These are phyloP conservation scores for Chlamydotis undulata DNA, from an alignment of 2,113 vertebrate species.

Conservation along the genomic window DNA sequence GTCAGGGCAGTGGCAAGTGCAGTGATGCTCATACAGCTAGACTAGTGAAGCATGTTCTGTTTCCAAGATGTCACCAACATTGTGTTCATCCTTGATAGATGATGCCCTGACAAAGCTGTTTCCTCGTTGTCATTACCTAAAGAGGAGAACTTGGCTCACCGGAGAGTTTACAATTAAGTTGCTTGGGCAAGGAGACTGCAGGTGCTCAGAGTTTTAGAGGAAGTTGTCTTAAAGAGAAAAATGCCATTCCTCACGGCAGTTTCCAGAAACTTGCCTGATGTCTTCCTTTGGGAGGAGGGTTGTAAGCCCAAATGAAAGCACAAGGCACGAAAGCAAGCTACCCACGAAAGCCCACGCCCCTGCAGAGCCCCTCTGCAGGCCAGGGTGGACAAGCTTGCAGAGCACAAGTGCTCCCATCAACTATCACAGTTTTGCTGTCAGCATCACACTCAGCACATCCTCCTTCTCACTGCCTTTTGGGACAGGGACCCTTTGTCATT, in stretches of 20 bases:
- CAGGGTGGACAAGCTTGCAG: accelerated
- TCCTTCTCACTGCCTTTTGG: not conserved
- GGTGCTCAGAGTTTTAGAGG: not conserved
- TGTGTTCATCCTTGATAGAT: not conserved
- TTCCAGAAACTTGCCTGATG: not conserved
- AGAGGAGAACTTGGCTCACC: not conserved
- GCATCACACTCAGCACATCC: not conserved
- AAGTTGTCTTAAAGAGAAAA: not conserved
- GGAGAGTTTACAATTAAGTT: not conserved
- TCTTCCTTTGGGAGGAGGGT: not conserved
- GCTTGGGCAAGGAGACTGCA: not conserved
- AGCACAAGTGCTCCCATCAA: not conserved
- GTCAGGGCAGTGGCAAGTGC: not conserved
- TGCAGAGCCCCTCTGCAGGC: not conserved
- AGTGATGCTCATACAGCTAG: not conserved
- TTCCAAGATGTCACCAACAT: not conserved
- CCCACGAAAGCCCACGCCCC: accelerated
- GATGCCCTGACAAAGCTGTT: not conserved
- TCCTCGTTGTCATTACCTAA: not conserved
- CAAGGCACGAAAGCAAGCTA: not conserved
- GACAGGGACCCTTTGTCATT: not conserved
- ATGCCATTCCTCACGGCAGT: not conserved
- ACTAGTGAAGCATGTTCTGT: accelerated
- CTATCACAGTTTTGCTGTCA: not conserved
- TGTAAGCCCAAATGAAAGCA: not conserved